Percentiles rank a stretch among this genome's conserved stretches.
These are phyloP conservation scores for Pseudochirops corinnae DNA, from an alignment of 2,797 vertebrate genomes.

Conservation along the genomic window DNA sequence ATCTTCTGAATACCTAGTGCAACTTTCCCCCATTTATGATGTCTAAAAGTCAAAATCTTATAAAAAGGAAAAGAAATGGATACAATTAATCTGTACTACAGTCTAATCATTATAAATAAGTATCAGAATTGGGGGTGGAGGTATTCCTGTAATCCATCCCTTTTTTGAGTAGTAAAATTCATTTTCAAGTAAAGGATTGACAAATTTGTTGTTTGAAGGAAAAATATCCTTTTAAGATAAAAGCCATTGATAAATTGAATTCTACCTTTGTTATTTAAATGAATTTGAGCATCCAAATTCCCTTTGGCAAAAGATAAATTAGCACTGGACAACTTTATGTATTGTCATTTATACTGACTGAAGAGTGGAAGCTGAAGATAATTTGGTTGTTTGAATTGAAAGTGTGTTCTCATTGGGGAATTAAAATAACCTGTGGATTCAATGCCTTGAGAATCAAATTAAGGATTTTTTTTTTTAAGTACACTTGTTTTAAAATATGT, in stretches of 20 bases:
- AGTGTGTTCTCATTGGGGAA: background rate
- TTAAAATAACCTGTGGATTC: background rate
- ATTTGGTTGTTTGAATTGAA: conserved; percentile 47
- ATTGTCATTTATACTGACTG: background rate
- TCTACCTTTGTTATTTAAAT: background rate
- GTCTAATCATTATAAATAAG: background rate
- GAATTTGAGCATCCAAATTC: background rate
- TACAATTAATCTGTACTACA: background rate
- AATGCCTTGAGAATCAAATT: conserved; percentile 1
- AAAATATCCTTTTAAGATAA: background rate
- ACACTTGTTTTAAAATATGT: conserved; percentile 67
- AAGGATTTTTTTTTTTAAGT: conserved; percentile 8
- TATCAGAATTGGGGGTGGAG: background rate
- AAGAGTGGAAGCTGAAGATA: conserved; percentile 45
- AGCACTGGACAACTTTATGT: fast-evolving
- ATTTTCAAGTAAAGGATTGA: background rate
- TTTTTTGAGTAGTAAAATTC: background rate
- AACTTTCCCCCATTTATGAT: background rate
- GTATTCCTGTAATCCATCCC: background rate
- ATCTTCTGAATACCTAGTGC: background rate
- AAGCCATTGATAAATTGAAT: background rate
- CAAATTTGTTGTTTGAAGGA: background rate
- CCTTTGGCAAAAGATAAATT: background rate
- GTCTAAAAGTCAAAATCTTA: background rate
- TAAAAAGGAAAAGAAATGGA: background rate